Conservation (phyloP, 2,888 invertebrate genomes). For the Carabus problematicus region DNA sequence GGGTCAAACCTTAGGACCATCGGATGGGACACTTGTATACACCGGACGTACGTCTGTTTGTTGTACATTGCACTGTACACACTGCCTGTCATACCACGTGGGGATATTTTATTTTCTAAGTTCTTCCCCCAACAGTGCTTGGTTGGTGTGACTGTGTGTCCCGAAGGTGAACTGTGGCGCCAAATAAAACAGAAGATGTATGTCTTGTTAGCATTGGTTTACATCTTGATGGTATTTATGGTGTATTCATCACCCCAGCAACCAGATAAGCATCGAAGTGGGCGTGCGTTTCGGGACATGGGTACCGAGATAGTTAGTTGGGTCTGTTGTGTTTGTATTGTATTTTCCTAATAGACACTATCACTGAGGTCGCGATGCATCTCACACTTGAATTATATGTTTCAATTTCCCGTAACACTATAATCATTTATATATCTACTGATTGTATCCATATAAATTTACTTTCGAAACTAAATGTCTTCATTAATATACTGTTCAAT, state of each 20-base stretch:
- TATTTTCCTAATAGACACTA: constrained; percentile 15
- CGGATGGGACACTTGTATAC: constrained; percentile 33
- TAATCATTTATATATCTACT: no score
- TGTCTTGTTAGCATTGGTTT: constrained; percentile 40
- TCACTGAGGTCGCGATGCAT: neutral
- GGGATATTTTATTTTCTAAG: neutral
- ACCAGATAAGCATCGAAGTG: constrained; percentile 35
- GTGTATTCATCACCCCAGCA: constrained; percentile 42
- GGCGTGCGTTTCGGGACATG: constrained; percentile 22
- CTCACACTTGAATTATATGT: no score
- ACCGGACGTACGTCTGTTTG: constrained; percentile 3
- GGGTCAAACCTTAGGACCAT: constrained; percentile 46
- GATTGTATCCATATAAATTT: no score
- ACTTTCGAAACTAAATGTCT: no score
- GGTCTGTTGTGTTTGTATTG: constrained; percentile 8
- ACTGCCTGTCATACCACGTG: neutral
- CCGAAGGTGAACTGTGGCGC: constrained; percentile 36
- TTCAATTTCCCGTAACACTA: no score
- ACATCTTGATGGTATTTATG: constrained; percentile 40
- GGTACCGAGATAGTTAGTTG: neutral
- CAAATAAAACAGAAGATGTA: constrained; percentile 43
- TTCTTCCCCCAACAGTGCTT: neutral
- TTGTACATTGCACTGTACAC: neutral
- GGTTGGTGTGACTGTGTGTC: constrained; percentile 20
- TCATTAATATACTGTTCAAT: no score